phyloP scores from a whole-genome alignment of 2,797 vertebrate genomes.

The Anolis apletophallus region DNA sequence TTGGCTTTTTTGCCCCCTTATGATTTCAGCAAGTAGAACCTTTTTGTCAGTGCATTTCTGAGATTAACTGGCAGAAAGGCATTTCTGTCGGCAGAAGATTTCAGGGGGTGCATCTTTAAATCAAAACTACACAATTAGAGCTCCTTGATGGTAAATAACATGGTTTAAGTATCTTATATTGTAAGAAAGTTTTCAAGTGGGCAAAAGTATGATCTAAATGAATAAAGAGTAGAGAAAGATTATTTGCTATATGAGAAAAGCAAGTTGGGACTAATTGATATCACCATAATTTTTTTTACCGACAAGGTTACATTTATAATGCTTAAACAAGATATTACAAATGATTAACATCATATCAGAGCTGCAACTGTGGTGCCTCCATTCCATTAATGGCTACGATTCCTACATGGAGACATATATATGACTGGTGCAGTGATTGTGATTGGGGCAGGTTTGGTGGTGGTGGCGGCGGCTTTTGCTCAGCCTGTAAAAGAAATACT shows the following conservation, averaged over 20 bases:
- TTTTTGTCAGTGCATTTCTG: no score
- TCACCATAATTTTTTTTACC: slow-evolving; percentile 11
- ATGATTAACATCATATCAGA: slow-evolving; percentile 19
- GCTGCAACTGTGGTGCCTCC: slow-evolving; percentile 17
- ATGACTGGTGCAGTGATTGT: fast-evolving
- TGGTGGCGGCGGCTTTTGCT: no score
- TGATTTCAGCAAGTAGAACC: no score
- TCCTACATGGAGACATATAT: slow-evolving; percentile 29
- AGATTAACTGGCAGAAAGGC: no score
- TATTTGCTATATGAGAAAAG: background rate
- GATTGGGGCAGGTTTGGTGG: no score
- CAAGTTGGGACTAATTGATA: slow-evolving; percentile 13
- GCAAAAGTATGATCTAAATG: background rate
- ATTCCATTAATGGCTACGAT: slow-evolving; percentile 38
- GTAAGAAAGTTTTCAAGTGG: background rate
- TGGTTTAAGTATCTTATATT: background rate
- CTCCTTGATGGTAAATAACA: background rate
- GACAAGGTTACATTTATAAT: slow-evolving; percentile 1
- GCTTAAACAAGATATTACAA: slow-evolving; percentile 32
- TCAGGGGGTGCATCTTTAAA: no score
- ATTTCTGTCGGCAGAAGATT: no score
- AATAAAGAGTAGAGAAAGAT: background rate
- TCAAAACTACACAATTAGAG: background rate
- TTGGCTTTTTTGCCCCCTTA: no score
- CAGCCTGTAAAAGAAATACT: slow-evolving; percentile 52